These are phyloP conservation scores for Sardinella longiceps DNA, from an alignment of 2,797 vertebrate genomes.

Conservation along the genomic window DNA sequence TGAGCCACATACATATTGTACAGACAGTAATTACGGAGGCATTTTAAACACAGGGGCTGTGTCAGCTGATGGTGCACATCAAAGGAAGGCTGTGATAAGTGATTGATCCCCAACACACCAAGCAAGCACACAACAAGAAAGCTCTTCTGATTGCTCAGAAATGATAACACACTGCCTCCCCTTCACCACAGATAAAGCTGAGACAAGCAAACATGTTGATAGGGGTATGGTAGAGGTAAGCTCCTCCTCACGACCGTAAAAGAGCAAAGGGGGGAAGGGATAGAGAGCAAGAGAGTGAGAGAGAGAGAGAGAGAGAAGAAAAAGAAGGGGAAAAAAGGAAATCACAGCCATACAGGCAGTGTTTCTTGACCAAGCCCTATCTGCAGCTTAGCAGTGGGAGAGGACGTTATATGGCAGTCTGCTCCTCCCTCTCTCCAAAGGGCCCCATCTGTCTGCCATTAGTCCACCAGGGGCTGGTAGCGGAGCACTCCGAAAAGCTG, in stretches of 20 bases:
- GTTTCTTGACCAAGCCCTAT: conserved; percentile 62
- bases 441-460: conserved; percentile 68
- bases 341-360: conserved; percentile 65
- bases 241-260: conserved; percentile 72
- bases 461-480: conserved; percentile 62
- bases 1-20: conserved; percentile 53
- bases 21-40: conserved; percentile 70
- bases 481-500: conserved; percentile 51
- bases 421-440: conserved; percentile 35
- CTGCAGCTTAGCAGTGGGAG: conserved; percentile 54
- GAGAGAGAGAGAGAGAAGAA: conserved; percentile 43
- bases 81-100: conserved; percentile 67
- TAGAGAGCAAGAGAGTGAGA: conserved; percentile 44
- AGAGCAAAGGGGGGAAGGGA: conserved; percentile 54
- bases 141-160: conserved; percentile 39
- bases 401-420: conserved; percentile 46
- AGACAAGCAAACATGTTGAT: conserved; percentile 59
- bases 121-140: conserved; percentile 60
- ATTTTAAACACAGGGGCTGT: conserved; percentile 76
- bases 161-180: conserved; percentile 58
- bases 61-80: conserved; percentile 74
- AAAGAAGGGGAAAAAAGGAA: conserved; percentile 60
- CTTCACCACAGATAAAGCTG: conserved; percentile 60
- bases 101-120: conserved; percentile 57
- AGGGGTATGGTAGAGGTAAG: conserved; percentile 42